These are phyloP conservation scores for Torymus aiolomorphi DNA, from an alignment of 2,888 invertebrate genomes.

Conservation along the genomic window DNA sequence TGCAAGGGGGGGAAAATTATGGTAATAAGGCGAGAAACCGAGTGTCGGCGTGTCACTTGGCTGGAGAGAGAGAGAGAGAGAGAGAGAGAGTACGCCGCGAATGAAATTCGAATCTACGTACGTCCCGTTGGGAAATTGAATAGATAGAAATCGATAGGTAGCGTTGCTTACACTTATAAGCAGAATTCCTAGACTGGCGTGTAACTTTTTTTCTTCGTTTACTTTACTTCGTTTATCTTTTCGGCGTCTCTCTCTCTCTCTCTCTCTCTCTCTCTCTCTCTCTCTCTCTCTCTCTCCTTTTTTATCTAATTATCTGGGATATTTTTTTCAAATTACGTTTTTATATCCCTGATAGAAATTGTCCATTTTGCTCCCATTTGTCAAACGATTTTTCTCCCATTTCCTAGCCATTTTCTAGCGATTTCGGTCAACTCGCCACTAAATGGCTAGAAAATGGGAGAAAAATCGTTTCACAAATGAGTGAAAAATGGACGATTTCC, in stretches of 20 bases:
- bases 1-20: constrained; percentile 29
- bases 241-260: too few species aligned
- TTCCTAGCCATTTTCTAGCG: too few species aligned
- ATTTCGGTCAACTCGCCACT: too few species aligned
- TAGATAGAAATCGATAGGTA: constrained; percentile 51
- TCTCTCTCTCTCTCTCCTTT: neutral
- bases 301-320: constrained; percentile 12
- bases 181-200: neutral
- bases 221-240: too few species aligned
- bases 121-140: constrained; percentile 62
- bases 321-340: neutral
- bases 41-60: constrained; percentile 21
- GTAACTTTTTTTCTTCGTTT: neutral
- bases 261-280: too few species aligned
- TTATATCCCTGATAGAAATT: too few species aligned
- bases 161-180: neutral
- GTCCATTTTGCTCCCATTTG: too few species aligned
- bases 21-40: constrained; percentile 35
- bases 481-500: too few species aligned
- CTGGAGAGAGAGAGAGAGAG: neutral
- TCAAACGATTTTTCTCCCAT: too few species aligned
- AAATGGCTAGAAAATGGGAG: too few species aligned
- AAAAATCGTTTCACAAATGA: too few species aligned
- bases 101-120: constrained; percentile 54
- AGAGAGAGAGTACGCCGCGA: neutral